Base-by-base conservation (phyloP, 2,113 vertebrate species). In the Leptodactylus fuscus region DNA sequence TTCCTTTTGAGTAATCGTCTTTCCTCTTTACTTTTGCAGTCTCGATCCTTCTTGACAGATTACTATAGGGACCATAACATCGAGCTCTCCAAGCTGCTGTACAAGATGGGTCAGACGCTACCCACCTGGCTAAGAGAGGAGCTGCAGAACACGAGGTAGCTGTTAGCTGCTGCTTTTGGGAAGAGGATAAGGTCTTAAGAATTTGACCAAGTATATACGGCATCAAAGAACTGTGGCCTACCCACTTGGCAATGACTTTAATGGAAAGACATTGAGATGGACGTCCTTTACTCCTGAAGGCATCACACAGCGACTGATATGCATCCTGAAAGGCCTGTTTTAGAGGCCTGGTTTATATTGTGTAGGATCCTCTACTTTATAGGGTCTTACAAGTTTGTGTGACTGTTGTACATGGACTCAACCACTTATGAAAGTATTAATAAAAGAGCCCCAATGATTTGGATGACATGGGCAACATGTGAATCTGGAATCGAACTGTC, bases 41-140 rank as follows among this genome's bases (percentile, higher is more conserved):
- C 97, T 0, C 93, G 95, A 88, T 84, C 90, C 74, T 97, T 98
- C 95, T 94, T 99, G 91, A 94, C 94, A 91, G 96, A 97, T 67
- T 97, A 99, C 93, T 99, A 97, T 91, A 92, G 96, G 93, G 97
- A 98, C 93, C 96, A 97, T 89, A 99, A 98, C 89, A 94, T 99
- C 0, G 96, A 99, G 92, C 95, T 99, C 49, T 98, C 97, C 71
- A 99, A 99, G 93, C 94, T 99, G 71, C 96, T 99, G 86, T 98
- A 99, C 92, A 96, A 97, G 88, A 97, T 98, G 94, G 96, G 96
- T 87, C 98, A 99, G 94, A 94, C 95, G 0, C 89, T 99, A 88
- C 98, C 98, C 91, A 96, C 95, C 87, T 99, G 98, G 98, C 95
- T 99, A 87, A 90, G 97, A 88, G 97, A 99, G 88, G 97, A 98